Evolutionary conservation across 2,797 vertebrate species (phyloP), one percentile per base, ranked within the genome.

Genomic region (Spinus olivaceus): DNA sequence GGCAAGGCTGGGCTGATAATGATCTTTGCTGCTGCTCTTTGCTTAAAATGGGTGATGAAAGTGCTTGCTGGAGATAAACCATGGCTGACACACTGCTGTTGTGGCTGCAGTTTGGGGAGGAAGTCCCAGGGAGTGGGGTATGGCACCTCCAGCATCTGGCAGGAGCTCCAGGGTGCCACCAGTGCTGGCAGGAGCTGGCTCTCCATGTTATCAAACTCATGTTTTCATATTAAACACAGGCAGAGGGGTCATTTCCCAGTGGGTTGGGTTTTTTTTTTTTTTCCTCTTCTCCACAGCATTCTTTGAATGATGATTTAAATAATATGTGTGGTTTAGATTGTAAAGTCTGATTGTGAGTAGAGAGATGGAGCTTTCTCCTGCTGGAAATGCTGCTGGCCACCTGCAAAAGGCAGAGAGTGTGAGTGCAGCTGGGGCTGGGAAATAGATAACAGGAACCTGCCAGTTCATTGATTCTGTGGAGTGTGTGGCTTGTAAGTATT

Each of bases 291-390:
- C 50, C 20, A 4, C 7, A 46, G 30, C 63, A 67, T 90, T 87
- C 80, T 88, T 90, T 90, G 67, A 83, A 70, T 18, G 51, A 46
- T 69, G 59, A 80, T 88, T 95, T 93, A 59, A 90, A 92, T 87
- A 81, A 33, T 46, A 41, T 28, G 39, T 90, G 80, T 72, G 82
- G 73, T 91, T 96, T 92, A 83, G 90, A 81, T 90, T 41, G 59
- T 51, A 20, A 81, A 78, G 28, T 66, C 18, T 54, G 91, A 94
- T 91, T 91, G 46, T 50, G 59, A 79, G 76, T 9, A 28, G 82
- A 90, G 82, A 78, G 81, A n/a, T 27, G 21, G 71, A 79, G 73
- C 59, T 92, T 94, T 73, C 85, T 92, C 73, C 80, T 72, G 32
- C 77, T 76, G 78, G 59, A 35, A 91, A 27, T 60, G 66, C 80